Base-by-base conservation (phyloP, 92 coral and sea anemone species). In the Bergia sp. region DNA sequence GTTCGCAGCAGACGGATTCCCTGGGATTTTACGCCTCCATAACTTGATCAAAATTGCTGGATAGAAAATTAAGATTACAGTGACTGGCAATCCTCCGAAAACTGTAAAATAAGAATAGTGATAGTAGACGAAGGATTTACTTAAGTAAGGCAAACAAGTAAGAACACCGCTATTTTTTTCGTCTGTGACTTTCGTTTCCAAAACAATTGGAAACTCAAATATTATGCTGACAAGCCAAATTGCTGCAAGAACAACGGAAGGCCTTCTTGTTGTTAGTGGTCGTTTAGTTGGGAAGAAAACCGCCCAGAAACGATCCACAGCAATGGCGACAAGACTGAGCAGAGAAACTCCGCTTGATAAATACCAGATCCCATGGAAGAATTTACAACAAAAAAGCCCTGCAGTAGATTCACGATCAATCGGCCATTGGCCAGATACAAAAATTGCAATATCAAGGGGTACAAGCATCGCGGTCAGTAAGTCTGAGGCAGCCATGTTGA, bases 11-110 rank as follows among this genome's bases (percentile, higher is more conserved):
- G 75, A 69, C 1, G 39, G 41, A 69, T 69, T 69, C 11, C 75
- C 75, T 5, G 75, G 75, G 8, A 69, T 69, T 69, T 29, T 69
- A 37, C 75, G 75, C 37, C 75, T 69, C 75, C 75, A 29, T 6
- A 69, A 9, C 75, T n/a, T 69, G 75, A 69, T 21, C 40, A 69
- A 23, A 69, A 69, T 69, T 9, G 75, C 75, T n/a, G 75, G 75
- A 69, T 69, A 69, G 41, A 69, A 10, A 69, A 69, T 4, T 21
- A 69, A 4, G 8, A 69, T 23, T 69, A 69, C 75, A 4, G 23
- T 18, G 39, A 29, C 23, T 69, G 75, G 75, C 37, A 69, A 69
- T 69, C 40, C 75, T 6, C 29, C 12, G 12, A 23, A 7, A 4
- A 69, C 29, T n/a, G 37, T 12, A 16, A 20, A 29, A 69, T 69